Evolutionary conservation across 2,113 vertebrate genomes (phyloP).

Genomic region (Myotis brandtii): DNA sequence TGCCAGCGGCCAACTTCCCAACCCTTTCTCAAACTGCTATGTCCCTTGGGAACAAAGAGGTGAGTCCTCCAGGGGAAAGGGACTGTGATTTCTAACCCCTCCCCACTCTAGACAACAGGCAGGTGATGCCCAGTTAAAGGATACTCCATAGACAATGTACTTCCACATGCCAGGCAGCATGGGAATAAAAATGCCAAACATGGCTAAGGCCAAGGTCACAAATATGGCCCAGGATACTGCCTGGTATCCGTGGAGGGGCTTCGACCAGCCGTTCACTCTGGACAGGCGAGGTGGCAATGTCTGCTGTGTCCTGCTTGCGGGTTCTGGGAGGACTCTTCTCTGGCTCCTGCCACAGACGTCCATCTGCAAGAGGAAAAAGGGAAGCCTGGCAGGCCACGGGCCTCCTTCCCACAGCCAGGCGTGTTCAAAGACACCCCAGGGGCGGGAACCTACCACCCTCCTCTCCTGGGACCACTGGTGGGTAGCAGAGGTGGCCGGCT

Average conservation of each 20-base stretch:
- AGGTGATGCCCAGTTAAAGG: not conserved
- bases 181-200: not conserved
- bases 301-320: not conserved
- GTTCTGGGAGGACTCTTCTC: not conserved
- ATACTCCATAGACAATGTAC: not conserved
- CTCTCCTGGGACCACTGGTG: not conserved
- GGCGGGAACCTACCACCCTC: not conserved
- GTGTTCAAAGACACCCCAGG: not conserved
- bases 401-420: not conserved
- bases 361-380: not conserved
- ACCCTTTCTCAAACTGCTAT: not conserved
- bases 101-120: not conserved
- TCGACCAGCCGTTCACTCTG: not conserved
- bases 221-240: not conserved
- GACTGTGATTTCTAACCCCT: not conserved
- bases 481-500: not conserved
- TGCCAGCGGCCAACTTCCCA: not conserved
- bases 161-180: not conserved
- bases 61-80: not conserved
- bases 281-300: not conserved
- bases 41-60: not conserved
- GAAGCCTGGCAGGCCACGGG: not conserved
- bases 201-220: not conserved
- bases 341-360: not conserved
- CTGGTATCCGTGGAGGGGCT: not conserved